phyloP scores from a whole-genome alignment of 2,797 vertebrate species.

The Pseudopleuronectes americanus region DNA sequence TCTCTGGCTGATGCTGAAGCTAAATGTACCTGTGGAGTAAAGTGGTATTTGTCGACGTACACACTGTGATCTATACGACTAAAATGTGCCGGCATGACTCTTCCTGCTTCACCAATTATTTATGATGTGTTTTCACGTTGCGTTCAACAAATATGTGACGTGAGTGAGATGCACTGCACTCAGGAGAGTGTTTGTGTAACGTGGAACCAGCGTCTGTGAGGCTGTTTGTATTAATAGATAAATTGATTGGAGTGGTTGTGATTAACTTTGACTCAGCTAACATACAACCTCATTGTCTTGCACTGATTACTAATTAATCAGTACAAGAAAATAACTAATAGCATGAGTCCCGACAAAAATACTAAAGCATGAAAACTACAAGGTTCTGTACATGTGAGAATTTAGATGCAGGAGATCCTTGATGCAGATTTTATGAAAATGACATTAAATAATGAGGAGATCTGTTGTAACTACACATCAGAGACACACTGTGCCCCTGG shows the following conservation, averaged over 20 bases:
- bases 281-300: no score
- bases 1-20: background rate
- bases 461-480: slow-evolving; percentile 25
- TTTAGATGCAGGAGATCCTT: no score
- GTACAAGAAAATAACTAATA: no score
- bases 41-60: background rate
- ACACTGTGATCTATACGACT: slow-evolving; percentile 2
- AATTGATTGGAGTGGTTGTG: no score
- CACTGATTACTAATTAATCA: no score
- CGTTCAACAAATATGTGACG: slow-evolving; percentile 1
- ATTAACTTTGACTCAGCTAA: no score
- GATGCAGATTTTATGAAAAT: background rate
- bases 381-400: no score
- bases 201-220: no score
- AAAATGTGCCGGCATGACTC: background rate
- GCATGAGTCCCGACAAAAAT: no score
- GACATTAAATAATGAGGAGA: slow-evolving; percentile 5
- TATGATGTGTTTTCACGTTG: slow-evolving; percentile 28
- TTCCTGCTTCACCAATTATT: slow-evolving; percentile 36
- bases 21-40: background rate
- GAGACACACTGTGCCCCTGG: slow-evolving; percentile 30
- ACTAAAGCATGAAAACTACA: no score
- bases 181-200: background rate
- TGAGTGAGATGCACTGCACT: slow-evolving; percentile 7
- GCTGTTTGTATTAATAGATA: no score